Percentiles rank a stretch among this genome's conserved stretches.
Conservation (phyloP, 2,888 invertebrate genomes). For the Nineta flava region DNA sequence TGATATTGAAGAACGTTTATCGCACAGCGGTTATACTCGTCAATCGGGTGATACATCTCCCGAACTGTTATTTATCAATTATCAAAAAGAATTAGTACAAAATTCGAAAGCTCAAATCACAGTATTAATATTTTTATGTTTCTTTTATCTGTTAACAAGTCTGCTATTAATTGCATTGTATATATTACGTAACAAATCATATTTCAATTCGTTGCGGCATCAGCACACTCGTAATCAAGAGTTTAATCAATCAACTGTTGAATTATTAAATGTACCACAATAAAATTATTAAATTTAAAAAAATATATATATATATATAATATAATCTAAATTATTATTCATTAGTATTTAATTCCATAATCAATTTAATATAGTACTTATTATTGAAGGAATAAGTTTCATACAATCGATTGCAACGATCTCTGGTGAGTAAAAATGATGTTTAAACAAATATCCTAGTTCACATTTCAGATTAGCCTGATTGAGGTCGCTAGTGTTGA, state of each 20-base stretch:
- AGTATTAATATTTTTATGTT: background rate
- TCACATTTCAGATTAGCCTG: too few relatives aligned
- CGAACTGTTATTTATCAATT: background rate
- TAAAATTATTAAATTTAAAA: too few relatives aligned
- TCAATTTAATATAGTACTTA: too few relatives aligned
- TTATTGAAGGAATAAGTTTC: too few relatives aligned
- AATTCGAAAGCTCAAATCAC: background rate
- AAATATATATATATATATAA: too few relatives aligned
- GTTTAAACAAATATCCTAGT: too few relatives aligned
- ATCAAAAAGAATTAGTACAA: background rate
- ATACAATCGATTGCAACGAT: too few relatives aligned
- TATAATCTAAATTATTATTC: too few relatives aligned
- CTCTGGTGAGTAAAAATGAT: too few relatives aligned
- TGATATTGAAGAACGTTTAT: background rate
- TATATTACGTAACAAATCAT: background rate
- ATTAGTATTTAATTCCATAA: too few relatives aligned
- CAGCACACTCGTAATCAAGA: background rate
- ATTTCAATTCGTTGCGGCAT: background rate
- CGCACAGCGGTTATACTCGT: too few relatives aligned
- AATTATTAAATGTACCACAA: background rate
- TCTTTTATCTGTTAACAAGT: background rate
- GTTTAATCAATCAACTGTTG: background rate
- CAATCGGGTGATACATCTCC: background rate
- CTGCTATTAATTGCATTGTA: background rate
- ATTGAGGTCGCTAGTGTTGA: too few relatives aligned